Conservation (phyloP, 2,797 vertebrate genomes). For the Garrulus glandarius region DNA sequence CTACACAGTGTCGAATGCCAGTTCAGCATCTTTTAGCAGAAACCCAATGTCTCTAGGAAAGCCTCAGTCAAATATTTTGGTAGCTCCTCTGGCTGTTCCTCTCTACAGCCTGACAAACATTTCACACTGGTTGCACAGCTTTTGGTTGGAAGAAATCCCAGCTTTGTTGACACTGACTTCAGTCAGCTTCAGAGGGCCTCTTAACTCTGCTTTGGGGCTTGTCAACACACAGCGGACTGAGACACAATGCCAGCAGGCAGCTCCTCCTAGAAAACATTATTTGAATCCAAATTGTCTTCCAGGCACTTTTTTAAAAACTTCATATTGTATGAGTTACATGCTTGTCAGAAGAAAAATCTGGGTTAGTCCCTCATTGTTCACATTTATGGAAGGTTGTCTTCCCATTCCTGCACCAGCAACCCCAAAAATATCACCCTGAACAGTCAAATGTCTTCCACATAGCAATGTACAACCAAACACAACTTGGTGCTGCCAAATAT, state of each 20-base stretch:
- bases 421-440: neutral
- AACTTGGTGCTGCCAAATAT: neutral
- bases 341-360: neutral
- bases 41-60: neutral
- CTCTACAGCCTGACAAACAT: constrained; percentile 18
- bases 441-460: neutral
- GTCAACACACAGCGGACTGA: constrained; percentile 24
- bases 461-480: neutral
- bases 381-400: neutral
- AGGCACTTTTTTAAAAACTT: neutral
- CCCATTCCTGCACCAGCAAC: neutral
- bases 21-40: neutral
- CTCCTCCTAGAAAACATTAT: constrained; percentile 31
- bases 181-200: constrained; percentile 53
- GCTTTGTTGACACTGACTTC: constrained; percentile 56
- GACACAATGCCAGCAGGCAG: constrained; percentile 41
- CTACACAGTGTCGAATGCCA: neutral
- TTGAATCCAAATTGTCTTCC: constrained; percentile 25
- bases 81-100: constrained; percentile 13
- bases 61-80: constrained; percentile 37
- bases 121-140: constrained; percentile 37
- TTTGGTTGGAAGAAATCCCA: constrained; percentile 57
- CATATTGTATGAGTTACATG: neutral
- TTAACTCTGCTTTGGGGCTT: constrained; percentile 41
- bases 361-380: neutral